A percentile compares a stretch with the other conserved stretches of the same genome.
Evolutionary conservation across 2,888 invertebrate species (phyloP).

Genomic region (Pollenia griseotomentosa): DNA sequence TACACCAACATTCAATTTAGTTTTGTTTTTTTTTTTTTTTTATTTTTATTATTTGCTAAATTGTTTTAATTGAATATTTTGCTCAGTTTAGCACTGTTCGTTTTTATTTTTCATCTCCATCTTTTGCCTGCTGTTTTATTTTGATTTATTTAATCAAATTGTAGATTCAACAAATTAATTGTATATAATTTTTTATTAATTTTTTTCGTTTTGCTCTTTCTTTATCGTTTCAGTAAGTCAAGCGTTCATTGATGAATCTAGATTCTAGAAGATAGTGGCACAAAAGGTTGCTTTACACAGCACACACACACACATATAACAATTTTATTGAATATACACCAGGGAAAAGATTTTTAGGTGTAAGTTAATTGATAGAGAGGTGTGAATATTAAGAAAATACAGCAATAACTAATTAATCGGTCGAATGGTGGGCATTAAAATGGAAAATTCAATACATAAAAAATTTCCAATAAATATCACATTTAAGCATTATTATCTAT

Average conservation of each 20-base stretch:
- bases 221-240: conserved; percentile 55
- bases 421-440: background rate
- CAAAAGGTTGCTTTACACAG: conserved; percentile 23
- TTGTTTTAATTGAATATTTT: conserved; percentile 63
- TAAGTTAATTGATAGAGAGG: conserved; percentile 41
- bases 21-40: conserved; percentile 2
- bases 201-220: conserved; percentile 1
- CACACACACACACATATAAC: background rate
- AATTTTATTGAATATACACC: background rate
- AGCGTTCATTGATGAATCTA: conserved; percentile 45
- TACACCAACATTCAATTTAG: conserved; percentile 44
- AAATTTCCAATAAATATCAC: no score
- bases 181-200: conserved; percentile 49
- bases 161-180: conserved; percentile 67
- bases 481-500: no score
- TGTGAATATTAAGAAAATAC: conserved; percentile 14
- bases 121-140: conserved; percentile 49
- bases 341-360: conserved; percentile 35
- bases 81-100: conserved; percentile 38
- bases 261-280: conserved; percentile 3
- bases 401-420: background rate
- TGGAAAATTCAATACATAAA: no score
- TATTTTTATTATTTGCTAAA: conserved; percentile 42
- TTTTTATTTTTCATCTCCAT: background rate
- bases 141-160: conserved; percentile 69